Evolutionary conservation across 2,113 vertebrate genomes (phyloP).

Genomic region (Stigmatopora argus): DNA sequence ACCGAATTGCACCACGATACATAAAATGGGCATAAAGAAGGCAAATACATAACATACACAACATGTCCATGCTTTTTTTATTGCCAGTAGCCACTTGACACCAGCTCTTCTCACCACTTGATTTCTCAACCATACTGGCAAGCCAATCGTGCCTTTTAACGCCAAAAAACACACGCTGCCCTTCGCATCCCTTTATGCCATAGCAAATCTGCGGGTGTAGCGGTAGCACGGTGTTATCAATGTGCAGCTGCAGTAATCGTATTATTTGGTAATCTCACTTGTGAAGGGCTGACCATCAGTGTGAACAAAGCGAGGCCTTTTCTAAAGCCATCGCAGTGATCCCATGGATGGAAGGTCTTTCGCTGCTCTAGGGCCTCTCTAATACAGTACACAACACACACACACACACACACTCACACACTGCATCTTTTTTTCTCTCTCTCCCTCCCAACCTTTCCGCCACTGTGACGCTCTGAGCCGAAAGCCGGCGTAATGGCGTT

Average conservation of each 20-base stretch:
- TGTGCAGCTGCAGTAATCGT: slow-evolving; percentile 61
- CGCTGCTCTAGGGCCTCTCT: slow-evolving; percentile 50
- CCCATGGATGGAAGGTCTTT: slow-evolving; percentile 62
- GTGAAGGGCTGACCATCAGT: slow-evolving; percentile 61
- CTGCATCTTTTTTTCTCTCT: slow-evolving; percentile 19
- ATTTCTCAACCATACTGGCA: slow-evolving; percentile 11
- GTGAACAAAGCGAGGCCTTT: slow-evolving; percentile 55
- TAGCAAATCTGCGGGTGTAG: slow-evolving; percentile 52
- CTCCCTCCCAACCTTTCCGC: slow-evolving; percentile 38
- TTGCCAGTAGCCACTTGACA: slow-evolving; percentile 19
- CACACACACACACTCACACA: slow-evolving; percentile 24
- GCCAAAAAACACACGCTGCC: slow-evolving; percentile 38
- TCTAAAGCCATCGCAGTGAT: slow-evolving; percentile 61
- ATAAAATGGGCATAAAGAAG: too few relatives aligned
- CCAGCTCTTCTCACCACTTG: slow-evolving; percentile 4
- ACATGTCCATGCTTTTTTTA: not conserved
- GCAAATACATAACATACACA: not conserved
- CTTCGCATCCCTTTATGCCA: slow-evolving; percentile 31
- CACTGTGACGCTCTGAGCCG: slow-evolving; percentile 42
- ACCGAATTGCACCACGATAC: too few relatives aligned
- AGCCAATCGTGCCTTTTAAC: slow-evolving; percentile 45
- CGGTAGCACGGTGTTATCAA: slow-evolving; percentile 56
- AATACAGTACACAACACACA: slow-evolving; percentile 13
- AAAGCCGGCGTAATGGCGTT: slow-evolving; percentile 66
- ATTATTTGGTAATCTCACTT: slow-evolving; percentile 71